Evolutionary conservation across 2,797 vertebrate genomes (phyloP), one percentile per base, ranked within the genome.

Genomic region (Tiaroga cobitis): DNA sequence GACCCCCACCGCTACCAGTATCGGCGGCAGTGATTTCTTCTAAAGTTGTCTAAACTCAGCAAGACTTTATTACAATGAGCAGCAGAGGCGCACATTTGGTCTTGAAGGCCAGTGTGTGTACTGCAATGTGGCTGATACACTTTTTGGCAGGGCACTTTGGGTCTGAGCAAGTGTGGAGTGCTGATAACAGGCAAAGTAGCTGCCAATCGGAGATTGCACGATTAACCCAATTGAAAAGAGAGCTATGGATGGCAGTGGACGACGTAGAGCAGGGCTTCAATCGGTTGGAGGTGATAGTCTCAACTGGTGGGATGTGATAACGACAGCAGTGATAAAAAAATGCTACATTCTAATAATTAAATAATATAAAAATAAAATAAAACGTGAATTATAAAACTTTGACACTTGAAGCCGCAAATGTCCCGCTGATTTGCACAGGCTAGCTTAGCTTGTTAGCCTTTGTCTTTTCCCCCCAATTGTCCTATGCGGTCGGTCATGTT

Each of bases 91-190:
- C n/a, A 29, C 65, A 21, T 81, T 81, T 72, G 69, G 70, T 51
- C 37, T 21, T 59, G 51, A 51, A 59, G 19, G 65, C 79, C 80
- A 46, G 43, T 59, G 49, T 83, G 85, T 81, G 86, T 87, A 67
- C 74, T 81, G 43, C 82, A 69, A 63, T 0, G 88, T 8, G 81
- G 90, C 74, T 89, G 89, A 90, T 88, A 88, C 37, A 80, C 69
- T 86, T 76, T 82, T 69, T 84, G 86, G 81, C 87, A 72, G 68
- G 81, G 69, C 78, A 80, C 84, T 67, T 70, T 83, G 34, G 80
- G 81, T 67, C 63, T 86, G 76, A 43, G 65, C 80, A 21, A 81
- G 49, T 81, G 78, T 83, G 85, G 56, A 80, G 32, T 43, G 76
- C 77, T 80, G 84, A 87, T 86, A 87, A 89, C 79, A 74, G 65